Conservation (phyloP, 2,888 invertebrate genomes). For the Synanthedon myopaeformis region DNA sequence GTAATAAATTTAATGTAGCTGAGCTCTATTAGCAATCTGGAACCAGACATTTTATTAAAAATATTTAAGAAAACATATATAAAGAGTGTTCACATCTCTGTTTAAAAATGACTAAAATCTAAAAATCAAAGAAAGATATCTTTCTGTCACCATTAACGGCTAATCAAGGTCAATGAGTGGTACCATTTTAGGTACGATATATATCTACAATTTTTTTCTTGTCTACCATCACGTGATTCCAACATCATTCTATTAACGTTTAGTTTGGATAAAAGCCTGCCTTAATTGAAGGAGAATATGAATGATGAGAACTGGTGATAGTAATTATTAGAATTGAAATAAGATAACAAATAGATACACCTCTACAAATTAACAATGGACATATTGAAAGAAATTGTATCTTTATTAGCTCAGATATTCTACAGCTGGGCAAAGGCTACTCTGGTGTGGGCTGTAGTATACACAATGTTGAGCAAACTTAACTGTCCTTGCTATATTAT, state of each 20-base stretch:
- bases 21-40: too few relatives aligned
- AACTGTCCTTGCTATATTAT: too few relatives aligned
- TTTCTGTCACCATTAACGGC: slow-evolving; percentile 27
- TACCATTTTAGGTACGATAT: slow-evolving; percentile 25
- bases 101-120: background rate
- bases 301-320: background rate
- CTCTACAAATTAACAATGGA: too few relatives aligned
- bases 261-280: slow-evolving; percentile 2
- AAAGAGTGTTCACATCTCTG: background rate
- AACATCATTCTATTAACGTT: slow-evolving; percentile 28
- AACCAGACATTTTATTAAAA: too few relatives aligned
- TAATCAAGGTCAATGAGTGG: slow-evolving; percentile 26
- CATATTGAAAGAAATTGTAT: too few relatives aligned
- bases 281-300: slow-evolving; percentile 5
- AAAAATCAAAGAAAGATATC: slow-evolving; percentile 7
- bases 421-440: too few relatives aligned
- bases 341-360: too few relatives aligned
- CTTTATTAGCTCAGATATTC: too few relatives aligned
- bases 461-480: too few relatives aligned
- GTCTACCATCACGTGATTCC: slow-evolving; percentile 34
- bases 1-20: background rate
- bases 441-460: too few relatives aligned
- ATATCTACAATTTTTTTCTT: slow-evolving; percentile 34
- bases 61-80: too few relatives aligned
- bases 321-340: too few relatives aligned